A percentile compares a stretch with the other conserved stretches of the same genome.
These are phyloP conservation scores for Salarias fasciatus DNA, from an alignment of 2,797 vertebrate genomes.

Conservation along the genomic window DNA sequence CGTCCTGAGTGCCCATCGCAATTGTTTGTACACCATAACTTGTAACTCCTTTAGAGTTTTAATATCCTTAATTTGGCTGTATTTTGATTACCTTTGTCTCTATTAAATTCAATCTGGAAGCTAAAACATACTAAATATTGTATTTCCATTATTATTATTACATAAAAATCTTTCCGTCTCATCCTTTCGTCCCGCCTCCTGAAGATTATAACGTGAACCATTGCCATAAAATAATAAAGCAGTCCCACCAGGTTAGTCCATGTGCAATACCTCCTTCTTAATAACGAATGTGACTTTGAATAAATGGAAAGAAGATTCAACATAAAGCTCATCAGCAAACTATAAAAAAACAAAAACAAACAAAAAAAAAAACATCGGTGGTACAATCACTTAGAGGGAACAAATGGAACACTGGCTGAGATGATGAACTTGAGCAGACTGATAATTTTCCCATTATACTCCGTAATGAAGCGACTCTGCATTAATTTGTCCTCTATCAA, in stretches of 20 bases:
- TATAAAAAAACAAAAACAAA: not conserved
- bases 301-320: not conserved
- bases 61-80: no score
- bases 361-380: not conserved
- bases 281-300: not conserved
- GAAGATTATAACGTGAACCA: not conserved
- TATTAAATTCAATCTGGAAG: no score
- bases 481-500: constrained; percentile 23
- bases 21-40: no score
- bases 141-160: no score
- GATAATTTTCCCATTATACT: constrained; percentile 6
- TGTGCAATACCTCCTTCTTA: not conserved
- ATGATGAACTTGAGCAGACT: constrained; percentile 15
- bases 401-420: not conserved
- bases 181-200: no score
- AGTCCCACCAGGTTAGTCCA: not conserved
- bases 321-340: no score
- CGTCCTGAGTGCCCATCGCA: constrained; percentile 17
- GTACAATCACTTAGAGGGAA: not conserved
- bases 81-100: no score
- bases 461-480: not conserved
- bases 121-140: no score
- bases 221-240: not conserved
- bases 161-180: no score
- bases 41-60: no score